Conservation (phyloP, 2,797 vertebrate genomes). For the Peromyscus nudipes region DNA sequence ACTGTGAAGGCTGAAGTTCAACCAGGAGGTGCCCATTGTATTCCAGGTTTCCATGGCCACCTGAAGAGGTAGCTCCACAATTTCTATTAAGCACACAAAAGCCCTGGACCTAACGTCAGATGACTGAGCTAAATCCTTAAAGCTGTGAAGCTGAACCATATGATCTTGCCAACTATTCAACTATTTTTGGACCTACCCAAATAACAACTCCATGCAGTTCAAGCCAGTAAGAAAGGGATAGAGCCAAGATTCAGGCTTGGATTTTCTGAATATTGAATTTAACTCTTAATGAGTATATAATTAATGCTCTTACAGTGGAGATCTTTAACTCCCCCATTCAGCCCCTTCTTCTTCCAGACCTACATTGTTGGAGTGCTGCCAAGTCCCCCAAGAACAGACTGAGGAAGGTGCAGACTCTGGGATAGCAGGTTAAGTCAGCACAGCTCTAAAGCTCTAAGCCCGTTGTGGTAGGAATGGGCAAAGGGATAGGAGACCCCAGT, state of each 20-base stretch:
- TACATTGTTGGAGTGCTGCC: rapidly evolving
- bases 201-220: not conserved
- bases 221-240: not conserved
- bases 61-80: too few species aligned
- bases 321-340: rapidly evolving
- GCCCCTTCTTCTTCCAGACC: not conserved
- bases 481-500: not conserved
- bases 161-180: not conserved
- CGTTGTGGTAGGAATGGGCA: not conserved
- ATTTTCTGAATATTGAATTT: not conserved
- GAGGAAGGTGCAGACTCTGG: rapidly evolving
- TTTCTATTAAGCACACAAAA: not conserved
- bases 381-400: rapidly evolving
- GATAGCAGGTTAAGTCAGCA: rapidly evolving
- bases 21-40: rapidly evolving
- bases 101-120: not conserved
- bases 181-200: not conserved
- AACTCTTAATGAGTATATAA: not conserved
- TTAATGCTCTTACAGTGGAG: not conserved
- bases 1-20: rapidly evolving
- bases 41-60: not conserved
- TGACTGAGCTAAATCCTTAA: not conserved
- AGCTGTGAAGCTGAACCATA: not conserved
- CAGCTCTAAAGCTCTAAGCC: not conserved
- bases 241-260: not conserved